Percentiles rank a stretch among this genome's conserved stretches.
These are phyloP conservation scores for Pterois miles DNA, from an alignment of 2,797 vertebrate species.

Conservation along the genomic window DNA sequence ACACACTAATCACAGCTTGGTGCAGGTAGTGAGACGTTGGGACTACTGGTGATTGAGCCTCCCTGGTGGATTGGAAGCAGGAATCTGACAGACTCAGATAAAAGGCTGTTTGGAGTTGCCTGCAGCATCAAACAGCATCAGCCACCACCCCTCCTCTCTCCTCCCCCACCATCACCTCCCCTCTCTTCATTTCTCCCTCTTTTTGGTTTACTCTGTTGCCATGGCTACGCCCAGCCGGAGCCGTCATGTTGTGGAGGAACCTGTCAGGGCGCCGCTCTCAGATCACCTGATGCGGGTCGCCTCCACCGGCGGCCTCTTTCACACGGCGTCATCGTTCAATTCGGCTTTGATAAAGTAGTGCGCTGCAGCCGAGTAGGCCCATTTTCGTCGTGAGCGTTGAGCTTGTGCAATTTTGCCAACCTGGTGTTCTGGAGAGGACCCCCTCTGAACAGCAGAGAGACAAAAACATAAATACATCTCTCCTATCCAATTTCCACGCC, in stretches of 20 bases:
- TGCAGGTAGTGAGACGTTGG: slow-evolving; percentile 77
- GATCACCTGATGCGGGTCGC: slow-evolving; percentile 79
- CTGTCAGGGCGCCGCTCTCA: slow-evolving; percentile 74
- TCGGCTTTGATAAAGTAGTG: slow-evolving; percentile 76
- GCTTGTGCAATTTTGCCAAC: slow-evolving; percentile 56
- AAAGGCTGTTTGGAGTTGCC: slow-evolving; percentile 86
- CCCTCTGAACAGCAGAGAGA: slow-evolving; percentile 23
- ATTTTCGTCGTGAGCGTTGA: slow-evolving; percentile 16
- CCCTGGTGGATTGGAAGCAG: slow-evolving; percentile 80
- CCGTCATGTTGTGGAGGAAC: slow-evolving; percentile 59
- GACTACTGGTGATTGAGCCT: slow-evolving; percentile 83
- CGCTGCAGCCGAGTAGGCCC: slow-evolving; percentile 6
- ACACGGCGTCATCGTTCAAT: slow-evolving; percentile 66
- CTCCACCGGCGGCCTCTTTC: slow-evolving; percentile 59
- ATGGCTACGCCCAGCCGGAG: slow-evolving; percentile 79
- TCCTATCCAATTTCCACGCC: slow-evolving; percentile 72
- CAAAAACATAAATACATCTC: slow-evolving; percentile 65
- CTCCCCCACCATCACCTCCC: slow-evolving; percentile 46
- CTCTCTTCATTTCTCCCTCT: slow-evolving; percentile 59
- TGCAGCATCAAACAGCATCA: slow-evolving; percentile 84
- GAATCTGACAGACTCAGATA: slow-evolving; percentile 84
- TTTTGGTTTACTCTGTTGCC: slow-evolving; percentile 81
- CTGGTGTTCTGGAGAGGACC: slow-evolving; percentile 47
- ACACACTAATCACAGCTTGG: slow-evolving; percentile 79
- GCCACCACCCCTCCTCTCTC: slow-evolving; percentile 25